Base-by-base conservation (phyloP, 2,113 vertebrate genomes). In the Calypte anna region DNA sequence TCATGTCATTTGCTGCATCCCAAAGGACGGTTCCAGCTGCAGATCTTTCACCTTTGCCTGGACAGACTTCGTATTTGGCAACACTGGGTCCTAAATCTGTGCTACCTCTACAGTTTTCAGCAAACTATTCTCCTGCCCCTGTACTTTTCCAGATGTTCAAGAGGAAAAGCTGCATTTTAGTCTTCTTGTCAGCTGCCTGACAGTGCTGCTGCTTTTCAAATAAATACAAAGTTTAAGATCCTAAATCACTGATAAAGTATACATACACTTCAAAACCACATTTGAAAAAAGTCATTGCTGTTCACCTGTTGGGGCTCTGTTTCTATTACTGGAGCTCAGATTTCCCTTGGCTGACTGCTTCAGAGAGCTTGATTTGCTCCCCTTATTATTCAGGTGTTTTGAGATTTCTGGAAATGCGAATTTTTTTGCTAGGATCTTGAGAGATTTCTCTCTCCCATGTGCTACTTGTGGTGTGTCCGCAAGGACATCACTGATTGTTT, bases 81-180 rank as follows among this genome's bases (percentile, higher is more conserved):
- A n/a, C 20, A 50, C 2, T 6, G 46, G 70, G 21, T 79, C 63
- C 78, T 95, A 93, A 95, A 96, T 96, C 88, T 95, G 64, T 81
- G 22, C 67, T 87, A 77, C 70, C 64, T 94, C 87, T 91, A 54
- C n/a, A 63, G 83, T 86, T 93, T 82, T 92, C 96, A 94, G 92
- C 89, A 88, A 94, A 93, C 66, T 86, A 33, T 83, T 96, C 46
- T 95, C 48, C 81, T 81, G 64, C 30, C 36, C 20, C 20, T 88
- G 2, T 91, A 53, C 12, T 96, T 67, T 96, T 90, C 87, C 94
- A 94, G 92, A 95, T 94, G 91, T 95, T 95, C 64, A 79, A 85
- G 63, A 33, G 38, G 38, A 81, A 92, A 92, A 92, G 81, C 86
- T 91, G 51, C 63, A 81, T 95, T 94, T 92, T 86, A 76, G 38